Evolutionary conservation across 2,888 invertebrate genomes (phyloP).

Genomic region (Drosophila maculinotata): DNA sequence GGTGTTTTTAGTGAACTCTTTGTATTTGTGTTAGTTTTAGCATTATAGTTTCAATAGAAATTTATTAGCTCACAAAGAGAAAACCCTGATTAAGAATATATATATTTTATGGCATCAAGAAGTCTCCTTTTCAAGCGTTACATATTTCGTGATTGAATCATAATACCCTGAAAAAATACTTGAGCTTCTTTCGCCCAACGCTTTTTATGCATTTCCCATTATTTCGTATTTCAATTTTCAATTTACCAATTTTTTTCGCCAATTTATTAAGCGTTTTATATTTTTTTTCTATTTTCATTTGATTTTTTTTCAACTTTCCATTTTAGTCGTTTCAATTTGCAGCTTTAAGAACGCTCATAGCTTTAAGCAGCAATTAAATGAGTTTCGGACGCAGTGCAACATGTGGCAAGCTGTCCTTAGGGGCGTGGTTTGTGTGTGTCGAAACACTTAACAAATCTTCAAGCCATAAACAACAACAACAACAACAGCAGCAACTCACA

Average conservation of each 20-base stretch:
- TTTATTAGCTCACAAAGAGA: too few relatives aligned
- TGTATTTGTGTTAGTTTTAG: too few relatives aligned
- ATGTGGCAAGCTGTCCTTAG: conserved; percentile 28
- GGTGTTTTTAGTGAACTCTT: too few relatives aligned
- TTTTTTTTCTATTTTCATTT: not conserved
- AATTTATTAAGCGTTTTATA: conserved; percentile 56
- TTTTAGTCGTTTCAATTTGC: conserved; percentile 17
- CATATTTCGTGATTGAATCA: not conserved
- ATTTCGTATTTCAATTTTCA: conserved; percentile 58
- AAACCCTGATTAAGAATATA: too few relatives aligned
- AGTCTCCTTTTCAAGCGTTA: not conserved
- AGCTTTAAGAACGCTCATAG: conserved; percentile 12
- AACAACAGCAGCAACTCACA: conserved; percentile 12
- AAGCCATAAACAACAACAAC: conserved; percentile 52
- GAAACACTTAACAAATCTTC: conserved; percentile 63
- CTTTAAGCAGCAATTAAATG: conserved; percentile 2
- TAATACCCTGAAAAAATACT: not conserved
- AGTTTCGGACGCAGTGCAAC: conserved; percentile 11
- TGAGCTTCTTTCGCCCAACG: conserved; percentile 6
- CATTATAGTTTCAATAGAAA: too few relatives aligned
- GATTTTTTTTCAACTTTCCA: not conserved
- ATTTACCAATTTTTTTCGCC: conserved; percentile 52
- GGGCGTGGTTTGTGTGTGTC: conserved; percentile 17
- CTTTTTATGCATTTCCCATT: conserved; percentile 71
- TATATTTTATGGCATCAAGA: too few relatives aligned